Conservation (phyloP, 2,113 vertebrate species). For the Peromyscus maniculatus region DNA sequence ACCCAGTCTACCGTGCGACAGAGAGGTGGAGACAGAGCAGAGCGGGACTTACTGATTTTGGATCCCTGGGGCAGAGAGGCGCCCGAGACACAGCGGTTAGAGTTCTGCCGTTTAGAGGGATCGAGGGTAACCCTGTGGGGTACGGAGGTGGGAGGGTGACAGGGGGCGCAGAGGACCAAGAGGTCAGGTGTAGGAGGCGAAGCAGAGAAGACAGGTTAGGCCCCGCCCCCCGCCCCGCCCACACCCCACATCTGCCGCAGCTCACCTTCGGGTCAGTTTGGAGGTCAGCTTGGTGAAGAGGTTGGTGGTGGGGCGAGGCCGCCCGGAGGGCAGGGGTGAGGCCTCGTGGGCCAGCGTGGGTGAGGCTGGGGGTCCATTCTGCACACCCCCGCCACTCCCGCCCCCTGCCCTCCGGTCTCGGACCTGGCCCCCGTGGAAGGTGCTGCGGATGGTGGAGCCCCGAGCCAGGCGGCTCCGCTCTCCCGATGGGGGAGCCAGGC, state of each 20-base stretch:
- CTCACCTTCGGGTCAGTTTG: constrained; percentile 96
- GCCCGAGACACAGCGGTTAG: constrained; percentile 97
- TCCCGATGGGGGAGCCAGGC: constrained; percentile 90
- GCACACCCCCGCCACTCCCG: constrained; percentile 89
- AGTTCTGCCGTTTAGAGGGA: constrained; percentile 98
- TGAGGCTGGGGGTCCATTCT: constrained; percentile 91
- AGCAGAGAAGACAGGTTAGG: constrained; percentile 75
- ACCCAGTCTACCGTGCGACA: background rate
- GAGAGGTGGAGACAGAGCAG: constrained; percentile 13
- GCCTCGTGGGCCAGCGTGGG: constrained; percentile 93
- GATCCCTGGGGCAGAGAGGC: constrained; percentile 97
- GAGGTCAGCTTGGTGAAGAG: constrained; percentile 97
- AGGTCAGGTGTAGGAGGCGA: constrained; percentile 30
- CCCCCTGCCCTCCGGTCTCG: constrained; percentile 92
- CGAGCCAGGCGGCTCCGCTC: constrained; percentile 93
- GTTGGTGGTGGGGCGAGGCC: constrained; percentile 93
- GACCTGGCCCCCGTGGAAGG: constrained; percentile 96
- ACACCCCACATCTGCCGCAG: accelerated
- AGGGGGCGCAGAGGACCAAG: constrained; percentile 35
- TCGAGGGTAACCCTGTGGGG: constrained; percentile 96
- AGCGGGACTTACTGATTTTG: constrained; percentile 96
- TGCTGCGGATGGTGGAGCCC: constrained; percentile 94
- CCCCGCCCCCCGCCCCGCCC: accelerated
- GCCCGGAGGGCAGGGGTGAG: constrained; percentile 89
- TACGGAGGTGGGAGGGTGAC: constrained; percentile 63